A percentile compares a stretch with the other conserved stretches of the same genome.
Evolutionary conservation across 1,140 invertebrate genomes (phyloP).

Genomic region (Papilio dardanus): DNA sequence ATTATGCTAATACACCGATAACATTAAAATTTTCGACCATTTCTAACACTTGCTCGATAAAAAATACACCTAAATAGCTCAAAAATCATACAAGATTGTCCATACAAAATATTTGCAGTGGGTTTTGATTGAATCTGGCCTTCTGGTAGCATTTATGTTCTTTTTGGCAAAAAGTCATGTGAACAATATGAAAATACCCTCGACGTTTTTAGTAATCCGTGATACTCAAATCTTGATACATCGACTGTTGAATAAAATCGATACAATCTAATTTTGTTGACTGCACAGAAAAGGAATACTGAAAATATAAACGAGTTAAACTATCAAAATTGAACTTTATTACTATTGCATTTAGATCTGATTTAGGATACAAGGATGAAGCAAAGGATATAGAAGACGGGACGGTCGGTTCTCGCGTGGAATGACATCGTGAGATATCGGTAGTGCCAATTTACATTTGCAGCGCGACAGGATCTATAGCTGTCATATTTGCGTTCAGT

Average conservation of each 20-base stretch:
- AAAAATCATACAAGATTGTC: background rate
- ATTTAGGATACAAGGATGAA: background rate
- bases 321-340: constrained; percentile 3
- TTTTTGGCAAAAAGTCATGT: background rate
- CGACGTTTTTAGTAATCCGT: constrained; percentile 5
- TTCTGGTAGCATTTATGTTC: background rate
- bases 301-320: background rate
- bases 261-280: constrained; percentile 26
- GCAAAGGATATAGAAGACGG: background rate
- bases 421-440: constrained; percentile 31
- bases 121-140: background rate
- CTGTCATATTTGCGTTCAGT: constrained; percentile 26
- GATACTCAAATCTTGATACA: constrained; percentile 17
- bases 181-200: constrained; percentile 21
- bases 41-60: constrained; percentile 4
- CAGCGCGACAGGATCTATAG: constrained; percentile 20
- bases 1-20: constrained; percentile 33
- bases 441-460: constrained; percentile 30
- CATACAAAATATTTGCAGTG: background rate
- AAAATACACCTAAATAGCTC: background rate
- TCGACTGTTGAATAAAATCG: constrained; percentile 9
- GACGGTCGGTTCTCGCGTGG: constrained; percentile 3
- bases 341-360: background rate
- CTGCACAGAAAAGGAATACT: constrained; percentile 18
- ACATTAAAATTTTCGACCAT: constrained; percentile 16